Conservation (phyloP, 2,113 vertebrate genomes). For the Phaethon lepturus region DNA sequence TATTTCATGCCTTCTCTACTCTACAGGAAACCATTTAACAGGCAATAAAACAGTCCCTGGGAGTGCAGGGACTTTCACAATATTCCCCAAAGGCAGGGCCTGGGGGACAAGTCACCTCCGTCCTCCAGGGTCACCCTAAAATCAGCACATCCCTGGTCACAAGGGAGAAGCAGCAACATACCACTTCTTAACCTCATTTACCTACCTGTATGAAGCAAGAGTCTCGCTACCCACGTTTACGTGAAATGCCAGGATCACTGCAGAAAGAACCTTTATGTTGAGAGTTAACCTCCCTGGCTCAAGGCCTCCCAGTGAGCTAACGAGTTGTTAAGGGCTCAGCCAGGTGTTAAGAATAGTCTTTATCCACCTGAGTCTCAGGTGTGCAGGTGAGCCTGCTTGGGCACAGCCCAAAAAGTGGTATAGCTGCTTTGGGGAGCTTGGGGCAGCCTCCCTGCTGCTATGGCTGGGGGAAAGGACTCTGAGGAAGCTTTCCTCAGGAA, state of each 20-base stretch:
- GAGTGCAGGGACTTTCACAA: neutral
- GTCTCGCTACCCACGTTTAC: fast-evolving
- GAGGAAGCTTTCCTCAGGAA: neutral
- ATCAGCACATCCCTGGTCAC: neutral
- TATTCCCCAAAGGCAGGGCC: neutral
- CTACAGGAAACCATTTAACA: neutral
- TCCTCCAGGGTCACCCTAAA: neutral
- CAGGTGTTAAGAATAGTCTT: neutral
- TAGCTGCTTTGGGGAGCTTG: neutral
- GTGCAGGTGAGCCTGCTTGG: neutral
- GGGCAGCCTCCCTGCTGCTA: neutral
- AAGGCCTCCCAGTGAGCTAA: neutral
- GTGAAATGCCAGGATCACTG: neutral
- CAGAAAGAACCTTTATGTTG: neutral
- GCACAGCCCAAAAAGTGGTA: neutral
- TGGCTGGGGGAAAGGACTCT: neutral
- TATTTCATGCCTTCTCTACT: neutral
- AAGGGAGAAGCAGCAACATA: neutral
- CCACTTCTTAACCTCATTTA: neutral
- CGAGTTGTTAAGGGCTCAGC: neutral
- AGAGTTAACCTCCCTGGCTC: no score
- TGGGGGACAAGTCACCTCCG: neutral
- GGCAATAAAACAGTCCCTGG: neutral
- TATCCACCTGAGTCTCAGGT: neutral
- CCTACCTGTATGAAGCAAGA: fast-evolving